Evolutionary conservation across 2,113 vertebrate species (phyloP), one percentile per base, ranked within the genome.

Genomic region (Shinisaurus crocodilurus): DNA sequence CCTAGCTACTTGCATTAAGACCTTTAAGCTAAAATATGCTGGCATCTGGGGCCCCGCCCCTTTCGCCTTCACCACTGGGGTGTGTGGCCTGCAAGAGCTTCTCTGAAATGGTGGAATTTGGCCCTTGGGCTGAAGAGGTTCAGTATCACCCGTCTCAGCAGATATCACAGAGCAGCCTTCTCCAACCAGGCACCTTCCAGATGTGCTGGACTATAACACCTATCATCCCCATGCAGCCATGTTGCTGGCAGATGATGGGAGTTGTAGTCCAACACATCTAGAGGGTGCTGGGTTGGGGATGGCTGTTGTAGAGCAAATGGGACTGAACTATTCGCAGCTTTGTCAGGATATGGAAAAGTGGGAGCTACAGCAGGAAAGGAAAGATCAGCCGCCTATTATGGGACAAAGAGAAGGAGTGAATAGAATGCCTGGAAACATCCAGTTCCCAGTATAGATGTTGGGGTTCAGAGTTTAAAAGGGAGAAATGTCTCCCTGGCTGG

Each of bases 271-370:
- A 92, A 5, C 9, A 80, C 16, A 54, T 74, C 3, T 54, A 0
- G 0, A 48, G 57, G 85, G 63, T 76, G 54, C 81, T 54, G 54
- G 54, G 54, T 29, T 1, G 77, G 69, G 77, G 40, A 29, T 50
- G 82, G 20, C 1, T 45, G 3, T 3, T 69, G 5, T 0, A 0
- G 34, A 63, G 63, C 0, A 0, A 43, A 40, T 67, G 43, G 43
- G 1, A 34, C 18, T 69, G 40, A 67, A 20, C 29, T 27, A 69
- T 48, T 45, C 16, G 29, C 18, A 37, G 45, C 3, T 69, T 81
- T 81, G 23, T 40, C 63, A 37, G 76, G 20, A 80, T 1, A 87
- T 27, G 40, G 18, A 25, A 91, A 81, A 86, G 48, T 23, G 69
- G 85, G 50, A n/a, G 63, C 54, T 10, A 80, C 89, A 89, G 86